Conservation (phyloP, 2,797 vertebrate species). For the Molossus molossus region DNA sequence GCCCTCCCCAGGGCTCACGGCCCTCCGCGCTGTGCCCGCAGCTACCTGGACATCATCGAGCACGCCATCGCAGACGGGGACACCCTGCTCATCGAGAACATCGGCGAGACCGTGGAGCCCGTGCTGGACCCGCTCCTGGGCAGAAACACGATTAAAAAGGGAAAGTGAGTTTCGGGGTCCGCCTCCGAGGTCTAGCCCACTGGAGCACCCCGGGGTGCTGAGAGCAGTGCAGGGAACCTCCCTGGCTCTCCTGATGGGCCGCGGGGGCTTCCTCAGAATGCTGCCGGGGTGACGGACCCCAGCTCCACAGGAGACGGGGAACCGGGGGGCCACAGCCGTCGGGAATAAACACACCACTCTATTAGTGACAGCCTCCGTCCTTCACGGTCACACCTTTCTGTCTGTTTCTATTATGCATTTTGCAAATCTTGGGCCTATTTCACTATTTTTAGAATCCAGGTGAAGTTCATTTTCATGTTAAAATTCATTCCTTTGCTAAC, state of each 20-base stretch:
- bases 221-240: accelerated
- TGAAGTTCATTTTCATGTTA: neutral
- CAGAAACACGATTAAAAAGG: slow-evolving; percentile 91
- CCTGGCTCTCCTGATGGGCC: neutral
- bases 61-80: slow-evolving; percentile 88
- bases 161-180: slow-evolving; percentile 84
- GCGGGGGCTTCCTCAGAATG: accelerated
- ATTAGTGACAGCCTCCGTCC: accelerated
- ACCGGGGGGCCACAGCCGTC: accelerated
- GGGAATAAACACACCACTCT: accelerated
- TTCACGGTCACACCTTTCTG: accelerated
- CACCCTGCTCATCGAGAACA: slow-evolving; percentile 89
- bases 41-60: slow-evolving; percentile 90
- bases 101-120: slow-evolving; percentile 87
- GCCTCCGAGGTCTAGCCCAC: accelerated
- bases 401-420: accelerated
- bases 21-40: neutral
- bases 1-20: accelerated
- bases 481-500: too few species aligned
- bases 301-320: neutral
- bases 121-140: slow-evolving; percentile 91
- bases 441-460: too few species aligned
- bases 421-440: neutral
- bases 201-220: accelerated
- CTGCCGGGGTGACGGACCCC: accelerated